Conservation (phyloP, 2,797 vertebrate genomes). For the Pangasius macronema region DNA sequence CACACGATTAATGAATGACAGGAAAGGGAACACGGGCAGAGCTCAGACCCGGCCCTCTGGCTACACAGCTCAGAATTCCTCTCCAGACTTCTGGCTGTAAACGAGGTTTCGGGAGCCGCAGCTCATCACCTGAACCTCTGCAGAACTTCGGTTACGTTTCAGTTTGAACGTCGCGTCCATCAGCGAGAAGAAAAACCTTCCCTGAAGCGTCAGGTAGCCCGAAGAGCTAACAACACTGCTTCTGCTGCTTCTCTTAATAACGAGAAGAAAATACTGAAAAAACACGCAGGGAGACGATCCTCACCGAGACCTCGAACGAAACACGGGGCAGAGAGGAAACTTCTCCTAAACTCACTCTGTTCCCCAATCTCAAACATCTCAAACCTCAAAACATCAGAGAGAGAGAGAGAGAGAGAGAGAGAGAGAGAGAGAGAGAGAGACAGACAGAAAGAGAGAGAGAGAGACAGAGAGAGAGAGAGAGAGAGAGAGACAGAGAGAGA, state of each 20-base stretch:
- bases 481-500: not conserved
- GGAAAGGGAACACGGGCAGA: constrained; percentile 23
- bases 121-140: not conserved
- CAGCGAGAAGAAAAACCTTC: not conserved
- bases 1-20: constrained; percentile 33
- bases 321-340: not conserved
- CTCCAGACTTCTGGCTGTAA: not conserved
- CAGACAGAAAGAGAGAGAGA: not conserved
- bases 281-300: not conserved
- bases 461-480: not conserved
- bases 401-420: not conserved
- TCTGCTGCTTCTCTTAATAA: not conserved
- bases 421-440: not conserved
- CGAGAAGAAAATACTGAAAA: not conserved
- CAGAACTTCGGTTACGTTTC: not conserved
- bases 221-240: no score
- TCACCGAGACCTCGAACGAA: not conserved
- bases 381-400: no score
- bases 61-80: not conserved
- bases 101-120: not conserved
- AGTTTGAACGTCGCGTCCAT: not conserved
- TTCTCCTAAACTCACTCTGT: not conserved
- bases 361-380: not conserved
- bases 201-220: not conserved
- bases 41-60: not conserved